Evolutionary conservation across 2,797 vertebrate species (phyloP), one percentile per base, ranked within the genome.

Genomic region (Semotilus atromaculatus): DNA sequence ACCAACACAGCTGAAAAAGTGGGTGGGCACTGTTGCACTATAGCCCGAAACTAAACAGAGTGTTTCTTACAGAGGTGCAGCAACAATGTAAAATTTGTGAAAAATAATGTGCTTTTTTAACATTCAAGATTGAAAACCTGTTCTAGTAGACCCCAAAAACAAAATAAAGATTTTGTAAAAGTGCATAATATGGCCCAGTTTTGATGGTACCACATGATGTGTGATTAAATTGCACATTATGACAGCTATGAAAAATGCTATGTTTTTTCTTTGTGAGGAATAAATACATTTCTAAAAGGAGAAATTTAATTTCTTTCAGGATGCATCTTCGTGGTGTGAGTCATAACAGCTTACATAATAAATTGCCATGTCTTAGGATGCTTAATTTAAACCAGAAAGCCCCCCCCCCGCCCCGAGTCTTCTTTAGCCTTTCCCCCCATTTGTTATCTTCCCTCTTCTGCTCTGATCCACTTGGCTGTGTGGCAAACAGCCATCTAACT

Each of bases 401-500:
- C 26, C 36, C 21, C n/a, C 8, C 16, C 5, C 18, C 6, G 14
- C 45, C 13, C 19, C 16, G 1, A 48, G 53, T 74, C 43, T 45
- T 67, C 45, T 40, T 74, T 75, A 74, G 40, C 45, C 74, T 55
- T 75, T 71, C 14, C 40, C 66, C 38, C 31, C 75, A 48, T 78
- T 72, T 82, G 73, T 77, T 60, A 51, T 75, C 67, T 43, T 73
- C n/a, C n/a, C 82, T 81, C 29, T 55, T 73, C 62, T 70, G 7
- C 64, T 77, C 53, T 80, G 75, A 83, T 79, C 68, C 58, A 55
- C 75, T 79, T 68, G 68, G 80, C 81, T 73, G 82, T 77, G 81
- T 78, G 71, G 60, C 55, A 21, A 84, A 81, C 26, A 21, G 40
- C 80, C 86, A 72, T 73, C 51, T 71, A 78, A 88, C 85, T 79